Percentiles rank a stretch among this genome's conserved stretches.
Evolutionary conservation across 2,113 vertebrate species (phyloP).

Genomic region (cattle (Bos taurus)): ARS-UCD2.0 NC_037355.1:3641501-3642000

Average conservation of each 20-base stretch:
- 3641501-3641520: neutral
- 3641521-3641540: neutral
- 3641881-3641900: neutral
- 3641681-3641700: neutral
- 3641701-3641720: neutral
- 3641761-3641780: neutral
- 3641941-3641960: neutral
- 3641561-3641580: neutral
- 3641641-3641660: neutral
- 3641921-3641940: neutral
- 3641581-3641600: neutral
- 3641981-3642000: neutral
- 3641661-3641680: rapidly evolving
- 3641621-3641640: neutral
- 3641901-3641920: neutral
- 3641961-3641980: neutral
- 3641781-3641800: neutral
- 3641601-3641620: neutral
- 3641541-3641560: neutral
- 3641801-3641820: neutral
- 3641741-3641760: neutral
- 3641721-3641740: neutral
- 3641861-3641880: neutral
- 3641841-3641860: too few relatives aligned
- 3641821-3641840: neutral